phyloP scores from a whole-genome alignment of 1,140 invertebrate species.

The Trichonephila inaurata region DNA sequence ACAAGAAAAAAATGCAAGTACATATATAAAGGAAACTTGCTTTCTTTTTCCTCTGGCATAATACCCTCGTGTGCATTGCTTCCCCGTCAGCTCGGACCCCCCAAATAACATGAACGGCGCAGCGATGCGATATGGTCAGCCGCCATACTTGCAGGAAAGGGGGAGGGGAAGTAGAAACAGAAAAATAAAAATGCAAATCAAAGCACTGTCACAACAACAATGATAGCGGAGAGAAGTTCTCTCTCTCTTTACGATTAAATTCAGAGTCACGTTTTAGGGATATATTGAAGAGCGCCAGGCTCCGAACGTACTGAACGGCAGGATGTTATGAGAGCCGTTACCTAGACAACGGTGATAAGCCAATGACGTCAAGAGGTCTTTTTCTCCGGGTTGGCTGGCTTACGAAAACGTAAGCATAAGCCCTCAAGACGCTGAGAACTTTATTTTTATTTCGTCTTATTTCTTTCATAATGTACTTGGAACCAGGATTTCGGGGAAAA shows the following conservation, averaged over 20 bases:
- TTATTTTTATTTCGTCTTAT: not conserved
- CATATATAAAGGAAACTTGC: constrained; percentile 37
- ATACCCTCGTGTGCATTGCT: not conserved
- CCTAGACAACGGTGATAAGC: constrained; percentile 71
- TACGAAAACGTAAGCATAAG: constrained; percentile 18
- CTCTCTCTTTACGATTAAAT: not conserved
- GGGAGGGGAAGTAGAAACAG: not conserved
- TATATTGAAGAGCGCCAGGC: not conserved
- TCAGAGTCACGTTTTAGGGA: constrained; percentile 15
- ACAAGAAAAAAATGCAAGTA: not conserved
- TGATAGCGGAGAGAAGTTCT: not conserved
- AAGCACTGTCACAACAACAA: constrained; percentile 25
- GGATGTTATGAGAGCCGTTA: constrained; percentile 61
- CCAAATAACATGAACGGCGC: not conserved
- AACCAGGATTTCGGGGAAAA: not conserved
- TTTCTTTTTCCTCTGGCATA: constrained; percentile 65
- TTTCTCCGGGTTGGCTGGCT: constrained; percentile 49
- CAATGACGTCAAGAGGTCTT: constrained; percentile 65
- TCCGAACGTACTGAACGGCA: constrained; percentile 31
- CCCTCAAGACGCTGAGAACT: not conserved
- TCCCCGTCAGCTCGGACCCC: constrained; percentile 3
- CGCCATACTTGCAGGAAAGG: constrained; percentile 38
- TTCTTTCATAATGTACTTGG: not conserved
- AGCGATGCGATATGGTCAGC: not conserved
- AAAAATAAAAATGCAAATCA: constrained; percentile 35